Evolutionary conservation across 2,113 vertebrate genomes (phyloP).

Genomic region (Neolamprologus falcicula): DNA sequence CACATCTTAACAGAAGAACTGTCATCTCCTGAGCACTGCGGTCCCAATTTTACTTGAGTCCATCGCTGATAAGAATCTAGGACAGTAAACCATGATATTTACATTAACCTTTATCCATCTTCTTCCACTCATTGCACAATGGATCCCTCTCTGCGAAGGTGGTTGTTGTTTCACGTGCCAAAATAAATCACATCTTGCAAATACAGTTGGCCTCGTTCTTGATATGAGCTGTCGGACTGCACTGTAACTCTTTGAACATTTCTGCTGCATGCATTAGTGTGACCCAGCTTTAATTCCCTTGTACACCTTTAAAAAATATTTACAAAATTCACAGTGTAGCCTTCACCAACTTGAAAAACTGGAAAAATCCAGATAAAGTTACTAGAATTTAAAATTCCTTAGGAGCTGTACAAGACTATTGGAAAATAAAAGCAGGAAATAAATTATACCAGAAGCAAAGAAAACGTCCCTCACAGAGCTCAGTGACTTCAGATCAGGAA

Average conservation of each 20-base stretch:
- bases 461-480: accelerated
- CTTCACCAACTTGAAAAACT: background rate
- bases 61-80: background rate
- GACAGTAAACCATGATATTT: background rate
- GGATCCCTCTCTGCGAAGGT: background rate
- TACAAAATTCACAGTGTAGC: background rate
- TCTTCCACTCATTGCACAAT: background rate
- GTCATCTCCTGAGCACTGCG: background rate
- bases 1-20: background rate
- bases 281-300: background rate
- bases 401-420: background rate
- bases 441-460: background rate
- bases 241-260: background rate
- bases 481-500: background rate
- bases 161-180: background rate
- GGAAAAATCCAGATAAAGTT: background rate
- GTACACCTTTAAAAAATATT: background rate
- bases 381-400: background rate
- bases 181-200: background rate
- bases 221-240: background rate
- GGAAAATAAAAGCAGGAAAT: background rate
- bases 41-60: background rate
- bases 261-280: background rate
- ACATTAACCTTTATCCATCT: background rate
- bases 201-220: background rate